Evolutionary conservation across 2,797 vertebrate species (phyloP).

Genomic region (Carcharodon carcharias): DNA sequence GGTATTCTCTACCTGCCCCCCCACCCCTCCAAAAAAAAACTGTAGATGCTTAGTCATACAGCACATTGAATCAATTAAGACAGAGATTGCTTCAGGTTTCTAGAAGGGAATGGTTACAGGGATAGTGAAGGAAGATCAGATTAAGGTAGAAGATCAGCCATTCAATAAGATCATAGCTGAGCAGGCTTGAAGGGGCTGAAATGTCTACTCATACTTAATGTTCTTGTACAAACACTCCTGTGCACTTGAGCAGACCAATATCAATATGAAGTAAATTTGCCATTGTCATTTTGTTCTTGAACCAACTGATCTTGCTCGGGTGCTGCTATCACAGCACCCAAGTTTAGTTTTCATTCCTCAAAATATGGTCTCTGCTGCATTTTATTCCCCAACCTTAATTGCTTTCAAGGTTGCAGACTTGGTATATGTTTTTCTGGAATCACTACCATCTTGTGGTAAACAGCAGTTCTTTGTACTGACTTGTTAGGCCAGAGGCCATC

Average conservation of each 20-base stretch:
- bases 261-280: neutral
- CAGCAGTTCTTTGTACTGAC: neutral
- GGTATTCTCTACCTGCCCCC: too few relatives aligned
- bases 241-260: too few relatives aligned
- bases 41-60: neutral
- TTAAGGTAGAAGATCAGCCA: too few relatives aligned
- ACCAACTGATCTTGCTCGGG: neutral
- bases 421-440: neutral
- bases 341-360: neutral
- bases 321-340: neutral
- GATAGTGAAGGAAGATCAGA: too few relatives aligned
- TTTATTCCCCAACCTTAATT: neutral
- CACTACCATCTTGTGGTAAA: neutral
- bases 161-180: too few relatives aligned
- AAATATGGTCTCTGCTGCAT: neutral
- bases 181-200: too few relatives aligned
- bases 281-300: neutral
- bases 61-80: neutral
- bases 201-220: too few relatives aligned
- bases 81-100: neutral
- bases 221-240: too few relatives aligned
- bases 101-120: too few relatives aligned
- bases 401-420: neutral
- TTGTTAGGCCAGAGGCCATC: neutral
- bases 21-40: too few relatives aligned